phyloP scores from a whole-genome alignment of 2,888 invertebrate species.

The Epirrhoe tristata region DNA sequence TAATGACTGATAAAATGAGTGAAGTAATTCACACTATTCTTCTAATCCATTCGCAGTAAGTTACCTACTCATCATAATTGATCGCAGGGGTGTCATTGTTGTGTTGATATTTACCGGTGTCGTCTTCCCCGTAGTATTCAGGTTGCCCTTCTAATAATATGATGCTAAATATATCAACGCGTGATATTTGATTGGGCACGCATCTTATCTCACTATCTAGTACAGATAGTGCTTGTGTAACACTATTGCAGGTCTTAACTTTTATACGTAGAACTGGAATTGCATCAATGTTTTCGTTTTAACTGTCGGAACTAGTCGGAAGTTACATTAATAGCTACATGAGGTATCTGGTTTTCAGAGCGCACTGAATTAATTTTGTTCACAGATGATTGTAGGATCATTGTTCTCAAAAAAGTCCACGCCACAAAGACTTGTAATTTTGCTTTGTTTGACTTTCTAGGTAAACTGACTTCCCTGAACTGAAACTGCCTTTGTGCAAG shows the following conservation, averaged over 20 bases:
- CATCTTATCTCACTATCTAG: conserved; percentile 60
- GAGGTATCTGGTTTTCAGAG: neutral
- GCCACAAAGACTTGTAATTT: neutral
- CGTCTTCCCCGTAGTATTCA: conserved; percentile 25
- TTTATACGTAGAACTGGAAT: conserved; percentile 10
- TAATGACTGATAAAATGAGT: no score
- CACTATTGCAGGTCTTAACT: conserved; percentile 25
- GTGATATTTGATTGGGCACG: conserved; percentile 61
- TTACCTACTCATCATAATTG: neutral
- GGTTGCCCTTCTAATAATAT: conserved; percentile 46
- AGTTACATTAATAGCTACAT: conserved; percentile 3
- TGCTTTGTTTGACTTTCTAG: neutral
- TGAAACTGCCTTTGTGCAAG: conserved; percentile 2
- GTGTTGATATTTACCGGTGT: neutral
- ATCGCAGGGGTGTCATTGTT: neutral
- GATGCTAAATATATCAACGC: conserved; percentile 47
- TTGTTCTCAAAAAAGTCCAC: conserved; percentile 1
- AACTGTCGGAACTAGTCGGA: conserved; percentile 13
- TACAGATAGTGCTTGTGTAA: conserved; percentile 54
- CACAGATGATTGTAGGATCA: neutral
- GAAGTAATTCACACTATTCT: no score
- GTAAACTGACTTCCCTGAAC: neutral
- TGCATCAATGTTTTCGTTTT: conserved; percentile 24
- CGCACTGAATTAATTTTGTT: conserved; percentile 9
- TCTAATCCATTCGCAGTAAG: neutral